Evolutionary conservation across 2,888 invertebrate genomes (phyloP).

Genomic region (Stratiomys singularior): DNA sequence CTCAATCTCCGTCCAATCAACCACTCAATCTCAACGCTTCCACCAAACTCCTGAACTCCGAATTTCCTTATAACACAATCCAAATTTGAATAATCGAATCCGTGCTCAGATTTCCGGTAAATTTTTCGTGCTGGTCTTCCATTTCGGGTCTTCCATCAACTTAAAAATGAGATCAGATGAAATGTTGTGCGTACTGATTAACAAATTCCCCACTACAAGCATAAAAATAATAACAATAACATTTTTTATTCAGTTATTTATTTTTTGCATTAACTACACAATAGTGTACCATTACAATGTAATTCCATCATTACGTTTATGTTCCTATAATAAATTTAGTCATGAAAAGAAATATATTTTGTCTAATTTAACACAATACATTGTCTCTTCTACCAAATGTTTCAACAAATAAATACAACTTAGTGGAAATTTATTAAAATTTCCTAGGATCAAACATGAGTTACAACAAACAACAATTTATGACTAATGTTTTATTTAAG

Average conservation of each 20-base stretch:
- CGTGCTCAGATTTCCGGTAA: too few species aligned
- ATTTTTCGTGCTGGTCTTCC: too few species aligned
- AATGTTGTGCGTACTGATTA: too few species aligned
- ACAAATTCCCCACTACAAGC: too few species aligned
- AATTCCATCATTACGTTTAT: conserved; percentile 16
- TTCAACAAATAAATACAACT: conserved; percentile 39
- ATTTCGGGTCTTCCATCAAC: too few species aligned
- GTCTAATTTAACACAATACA: neutral
- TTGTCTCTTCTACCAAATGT: conserved; percentile 19
- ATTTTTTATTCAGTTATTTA: neutral
- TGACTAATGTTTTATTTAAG: neutral
- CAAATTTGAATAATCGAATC: too few species aligned
- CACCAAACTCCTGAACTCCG: too few species aligned
- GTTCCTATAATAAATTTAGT: neutral
- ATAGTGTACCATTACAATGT: conserved; percentile 37
- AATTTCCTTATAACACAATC: too few species aligned
- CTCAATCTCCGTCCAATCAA: too few species aligned
- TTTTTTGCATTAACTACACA: conserved; percentile 28
- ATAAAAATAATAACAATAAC: too few species aligned
- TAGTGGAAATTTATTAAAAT: neutral
- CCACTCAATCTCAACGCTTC: too few species aligned
- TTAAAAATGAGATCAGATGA: too few species aligned
- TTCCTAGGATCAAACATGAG: neutral
- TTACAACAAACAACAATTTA: conserved; percentile 28
- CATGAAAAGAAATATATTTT: neutral